Conservation (phyloP, 1,140 invertebrate species). For the Zaprionus ornatus region DNA sequence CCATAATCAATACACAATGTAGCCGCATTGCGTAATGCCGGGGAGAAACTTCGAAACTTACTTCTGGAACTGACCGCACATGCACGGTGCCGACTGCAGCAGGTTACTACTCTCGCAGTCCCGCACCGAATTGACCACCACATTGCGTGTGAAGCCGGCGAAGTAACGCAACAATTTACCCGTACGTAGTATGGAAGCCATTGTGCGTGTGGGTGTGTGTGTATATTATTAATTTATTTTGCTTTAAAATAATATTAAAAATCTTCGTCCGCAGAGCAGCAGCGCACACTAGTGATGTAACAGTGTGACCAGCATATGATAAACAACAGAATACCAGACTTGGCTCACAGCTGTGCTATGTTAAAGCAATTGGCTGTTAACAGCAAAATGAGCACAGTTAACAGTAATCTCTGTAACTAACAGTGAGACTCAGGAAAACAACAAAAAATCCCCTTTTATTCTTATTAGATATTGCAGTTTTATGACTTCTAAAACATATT, state of each 20-base stretch:
- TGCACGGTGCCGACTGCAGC: conserved; percentile 84
- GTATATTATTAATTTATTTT: conserved; percentile 29
- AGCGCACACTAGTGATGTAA: conserved; percentile 33
- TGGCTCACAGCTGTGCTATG: not conserved
- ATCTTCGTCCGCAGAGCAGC: conserved; percentile 16
- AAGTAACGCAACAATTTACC: conserved; percentile 89
- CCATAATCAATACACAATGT: not conserved
- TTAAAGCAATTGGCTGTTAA: not conserved
- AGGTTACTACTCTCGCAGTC: conserved; percentile 84
- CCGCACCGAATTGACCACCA: conserved; percentile 86
- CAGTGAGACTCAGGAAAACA: not conserved
- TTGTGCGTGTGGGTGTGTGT: conserved; percentile 59
- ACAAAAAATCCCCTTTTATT: conserved; percentile 12
- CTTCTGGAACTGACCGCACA: conserved; percentile 84
- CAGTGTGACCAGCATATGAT: conserved; percentile 9
- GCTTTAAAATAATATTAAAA: conserved; percentile 43
- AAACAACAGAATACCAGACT: not conserved
- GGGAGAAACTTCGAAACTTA: conserved; percentile 68
- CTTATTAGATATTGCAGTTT: not conserved
- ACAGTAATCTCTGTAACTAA: not conserved
- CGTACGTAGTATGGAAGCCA: conserved; percentile 88
- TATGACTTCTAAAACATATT: too few species aligned
- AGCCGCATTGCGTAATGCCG: conserved; percentile 71
- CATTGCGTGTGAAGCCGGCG: conserved; percentile 87
- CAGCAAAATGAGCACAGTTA: not conserved